phyloP scores from a whole-genome alignment of 2,797 vertebrate genomes.

The Carapus acus region DNA sequence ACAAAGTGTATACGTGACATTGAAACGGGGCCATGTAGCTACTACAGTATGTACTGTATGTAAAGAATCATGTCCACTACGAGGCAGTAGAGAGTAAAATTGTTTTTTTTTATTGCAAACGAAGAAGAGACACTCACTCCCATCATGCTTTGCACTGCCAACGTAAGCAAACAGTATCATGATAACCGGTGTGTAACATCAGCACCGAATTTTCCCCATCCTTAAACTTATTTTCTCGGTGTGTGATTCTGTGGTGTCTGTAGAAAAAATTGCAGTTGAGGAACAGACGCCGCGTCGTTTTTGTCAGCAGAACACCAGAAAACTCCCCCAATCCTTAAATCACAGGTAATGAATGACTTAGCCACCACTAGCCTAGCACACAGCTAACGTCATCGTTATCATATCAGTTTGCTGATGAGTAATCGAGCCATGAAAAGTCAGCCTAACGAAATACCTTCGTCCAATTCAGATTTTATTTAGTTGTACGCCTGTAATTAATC shows the following conservation, averaged over 20 bases:
- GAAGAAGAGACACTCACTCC: slow-evolving; percentile 26
- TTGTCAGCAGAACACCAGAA: slow-evolving; percentile 17
- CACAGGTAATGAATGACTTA: slow-evolving; percentile 49
- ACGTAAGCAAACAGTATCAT: slow-evolving; percentile 75
- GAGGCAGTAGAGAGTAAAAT: not conserved
- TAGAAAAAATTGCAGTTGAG: slow-evolving; percentile 14
- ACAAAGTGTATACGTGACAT: too few species aligned
- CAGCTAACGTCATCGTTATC: slow-evolving; percentile 30
- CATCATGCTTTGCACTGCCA: slow-evolving; percentile 69
- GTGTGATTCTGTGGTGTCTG: slow-evolving; percentile 10
- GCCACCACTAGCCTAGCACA: not conserved
- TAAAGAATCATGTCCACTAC: slow-evolving; percentile 3
- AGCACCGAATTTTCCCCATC: slow-evolving; percentile 9
- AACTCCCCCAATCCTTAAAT: slow-evolving; percentile 21
- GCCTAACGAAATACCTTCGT: too few species aligned
- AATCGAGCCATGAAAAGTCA: accelerated
- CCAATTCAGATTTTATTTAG: not conserved
- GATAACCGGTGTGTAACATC: slow-evolving; percentile 59
- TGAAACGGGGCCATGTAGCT: too few species aligned
- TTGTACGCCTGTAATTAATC: too few species aligned
- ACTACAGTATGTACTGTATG: too few species aligned
- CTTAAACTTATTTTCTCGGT: slow-evolving; percentile 6
- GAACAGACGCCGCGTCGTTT: not conserved
- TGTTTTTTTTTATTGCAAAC: too few species aligned
- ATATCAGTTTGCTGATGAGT: not conserved